A percentile compares a stretch with the other conserved stretches of the same genome.
Conservation (phyloP, 2,113 vertebrate species). For the Nymphicus hollandicus region DNA sequence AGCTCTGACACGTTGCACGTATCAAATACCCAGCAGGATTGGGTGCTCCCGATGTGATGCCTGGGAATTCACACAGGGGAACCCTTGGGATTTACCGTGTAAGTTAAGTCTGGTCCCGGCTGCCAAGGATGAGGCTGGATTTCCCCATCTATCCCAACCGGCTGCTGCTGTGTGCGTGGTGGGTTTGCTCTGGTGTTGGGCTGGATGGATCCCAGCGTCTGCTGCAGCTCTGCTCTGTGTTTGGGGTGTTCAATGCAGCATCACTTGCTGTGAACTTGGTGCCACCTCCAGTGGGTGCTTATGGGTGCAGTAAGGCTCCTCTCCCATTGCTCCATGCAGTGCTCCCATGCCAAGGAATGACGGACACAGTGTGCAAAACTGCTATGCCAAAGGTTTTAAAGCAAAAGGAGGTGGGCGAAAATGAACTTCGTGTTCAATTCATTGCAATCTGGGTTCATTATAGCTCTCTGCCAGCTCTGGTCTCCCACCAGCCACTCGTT, state of each 20-base stretch:
- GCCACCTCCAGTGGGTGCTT: neutral
- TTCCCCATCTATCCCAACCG: neutral
- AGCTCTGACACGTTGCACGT: neutral
- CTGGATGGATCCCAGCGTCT: neutral
- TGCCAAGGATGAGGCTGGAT: neutral
- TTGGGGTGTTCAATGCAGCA: neutral
- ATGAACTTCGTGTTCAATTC: neutral
- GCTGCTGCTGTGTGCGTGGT: rapidly evolving
- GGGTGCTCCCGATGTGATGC: neutral
- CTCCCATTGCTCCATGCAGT: rapidly evolving
- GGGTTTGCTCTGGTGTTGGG: neutral
- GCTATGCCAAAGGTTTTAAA: neutral
- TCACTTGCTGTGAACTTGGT: neutral
- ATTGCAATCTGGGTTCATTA: neutral
- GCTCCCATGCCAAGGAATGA: neutral
- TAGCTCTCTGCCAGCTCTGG: neutral
- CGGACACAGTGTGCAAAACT: neutral
- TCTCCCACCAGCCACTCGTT: neutral
- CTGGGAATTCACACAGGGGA: neutral
- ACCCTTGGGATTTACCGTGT: conserved; percentile 25
- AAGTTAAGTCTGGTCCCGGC: neutral
- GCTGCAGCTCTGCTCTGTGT: neutral
- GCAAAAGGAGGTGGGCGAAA: neutral
- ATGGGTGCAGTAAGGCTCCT: neutral
- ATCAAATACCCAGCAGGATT: neutral